These are phyloP conservation scores for Mallotus villosus DNA, from an alignment of 2,797 vertebrate genomes.

Conservation along the genomic window DNA sequence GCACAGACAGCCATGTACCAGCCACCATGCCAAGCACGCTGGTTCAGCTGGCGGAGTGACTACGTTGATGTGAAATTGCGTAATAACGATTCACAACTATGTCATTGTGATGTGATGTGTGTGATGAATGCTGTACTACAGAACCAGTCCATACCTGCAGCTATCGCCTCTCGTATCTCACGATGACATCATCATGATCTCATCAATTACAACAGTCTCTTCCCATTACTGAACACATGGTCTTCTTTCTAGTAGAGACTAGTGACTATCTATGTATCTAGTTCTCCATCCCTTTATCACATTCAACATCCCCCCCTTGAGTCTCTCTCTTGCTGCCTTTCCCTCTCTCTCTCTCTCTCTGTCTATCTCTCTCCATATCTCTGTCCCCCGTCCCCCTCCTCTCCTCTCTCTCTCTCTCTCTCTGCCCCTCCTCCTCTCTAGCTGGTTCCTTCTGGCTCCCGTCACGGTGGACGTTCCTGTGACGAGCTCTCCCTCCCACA, in stretches of 20 bases:
- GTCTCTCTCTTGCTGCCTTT: neutral
- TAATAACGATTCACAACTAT: too few species aligned
- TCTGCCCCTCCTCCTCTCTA: constrained; percentile 4
- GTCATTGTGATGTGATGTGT: too few species aligned
- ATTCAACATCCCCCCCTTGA: too few species aligned
- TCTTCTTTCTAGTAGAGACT: neutral
- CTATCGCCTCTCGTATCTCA: neutral
- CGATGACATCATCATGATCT: neutral
- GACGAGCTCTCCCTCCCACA: constrained; percentile 56
- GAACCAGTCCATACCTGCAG: too few species aligned
- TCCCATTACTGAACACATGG: neutral
- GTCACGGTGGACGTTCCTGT: constrained; percentile 54
- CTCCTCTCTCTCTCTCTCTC: neutral
- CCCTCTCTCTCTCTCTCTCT: neutral
- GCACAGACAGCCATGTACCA: too few species aligned
- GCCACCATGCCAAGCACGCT: too few species aligned
- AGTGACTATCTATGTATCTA: too few species aligned
- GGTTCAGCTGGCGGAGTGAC: too few species aligned
- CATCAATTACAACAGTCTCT: neutral
- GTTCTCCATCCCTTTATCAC: too few species aligned
- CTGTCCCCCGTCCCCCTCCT: neutral
- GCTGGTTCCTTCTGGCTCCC: constrained; percentile 26
- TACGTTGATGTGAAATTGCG: too few species aligned
- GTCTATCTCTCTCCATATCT: too few species aligned
- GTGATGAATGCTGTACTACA: too few species aligned